These are phyloP conservation scores for Anas platyrhynchos DNA, from an alignment of 2,113 vertebrate genomes.

Conservation along the genomic window DNA sequence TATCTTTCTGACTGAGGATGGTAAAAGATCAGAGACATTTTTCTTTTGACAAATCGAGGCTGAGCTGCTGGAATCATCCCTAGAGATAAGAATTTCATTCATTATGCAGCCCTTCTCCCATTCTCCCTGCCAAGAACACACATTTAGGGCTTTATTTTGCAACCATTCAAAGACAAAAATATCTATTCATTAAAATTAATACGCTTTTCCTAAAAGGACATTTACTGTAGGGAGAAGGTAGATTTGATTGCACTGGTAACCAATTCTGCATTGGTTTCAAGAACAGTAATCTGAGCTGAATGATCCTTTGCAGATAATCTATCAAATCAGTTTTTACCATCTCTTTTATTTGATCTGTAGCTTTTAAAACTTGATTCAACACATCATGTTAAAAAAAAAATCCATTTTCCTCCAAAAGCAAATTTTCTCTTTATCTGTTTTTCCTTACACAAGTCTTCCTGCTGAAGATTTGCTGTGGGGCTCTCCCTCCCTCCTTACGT, in stretches of 20 bases:
- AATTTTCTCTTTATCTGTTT: slow-evolving; percentile 26
- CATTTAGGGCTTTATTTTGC: background rate
- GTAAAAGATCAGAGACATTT: background rate
- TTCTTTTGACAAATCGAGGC: background rate
- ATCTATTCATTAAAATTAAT: background rate
- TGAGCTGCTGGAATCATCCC: background rate
- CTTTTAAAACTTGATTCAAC: background rate
- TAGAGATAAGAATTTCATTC: background rate
- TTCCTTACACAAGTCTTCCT: background rate
- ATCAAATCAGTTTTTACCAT: background rate
- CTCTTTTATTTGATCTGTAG: background rate
- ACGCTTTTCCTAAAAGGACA: background rate
- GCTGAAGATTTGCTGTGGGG: background rate
- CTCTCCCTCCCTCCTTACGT: background rate
- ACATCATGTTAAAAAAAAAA: background rate
- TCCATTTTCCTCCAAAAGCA: background rate
- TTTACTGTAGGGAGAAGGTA: background rate
- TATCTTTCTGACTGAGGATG: background rate
- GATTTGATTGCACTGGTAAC: background rate
- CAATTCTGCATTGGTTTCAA: background rate
- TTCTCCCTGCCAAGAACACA: background rate
- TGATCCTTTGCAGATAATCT: background rate
- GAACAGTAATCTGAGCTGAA: background rate
- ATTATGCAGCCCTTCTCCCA: background rate
- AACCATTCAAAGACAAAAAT: background rate